These are phyloP conservation scores for Spinus olivaceus DNA, from an alignment of 2,797 vertebrate species.

Conservation along the genomic window DNA sequence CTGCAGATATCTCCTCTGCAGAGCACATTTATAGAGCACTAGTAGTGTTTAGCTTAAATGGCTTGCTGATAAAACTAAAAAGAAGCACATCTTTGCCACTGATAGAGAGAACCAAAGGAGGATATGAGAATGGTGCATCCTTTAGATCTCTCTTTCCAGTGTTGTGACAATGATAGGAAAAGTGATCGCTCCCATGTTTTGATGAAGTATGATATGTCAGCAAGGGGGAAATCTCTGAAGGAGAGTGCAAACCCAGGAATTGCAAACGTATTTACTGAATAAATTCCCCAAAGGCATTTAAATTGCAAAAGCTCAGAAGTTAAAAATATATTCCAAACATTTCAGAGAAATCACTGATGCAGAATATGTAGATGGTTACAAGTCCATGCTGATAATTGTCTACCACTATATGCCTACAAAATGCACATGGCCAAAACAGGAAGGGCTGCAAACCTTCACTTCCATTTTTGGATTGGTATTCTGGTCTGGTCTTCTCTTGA, in stretches of 20 bases:
- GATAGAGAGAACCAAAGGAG: not conserved
- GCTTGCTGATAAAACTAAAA: not conserved
- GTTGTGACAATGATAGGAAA: not conserved
- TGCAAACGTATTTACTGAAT: not conserved
- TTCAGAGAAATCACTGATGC: not conserved
- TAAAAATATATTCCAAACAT: not conserved
- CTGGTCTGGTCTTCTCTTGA: not conserved
- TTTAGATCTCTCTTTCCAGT: not conserved
- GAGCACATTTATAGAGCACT: not conserved
- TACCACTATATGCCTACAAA: not conserved
- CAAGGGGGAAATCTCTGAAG: not conserved
- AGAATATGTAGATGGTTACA: not conserved
- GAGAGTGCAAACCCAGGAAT: not conserved
- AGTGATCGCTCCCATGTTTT: not conserved
- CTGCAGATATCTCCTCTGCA: not conserved
- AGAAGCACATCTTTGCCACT: not conserved
- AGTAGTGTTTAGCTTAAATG: not conserved
- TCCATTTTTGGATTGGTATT: conserved; percentile 31
- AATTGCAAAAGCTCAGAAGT: not conserved
- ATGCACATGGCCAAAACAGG: not conserved
- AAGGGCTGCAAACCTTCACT: not conserved
- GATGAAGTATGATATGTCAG: not conserved
- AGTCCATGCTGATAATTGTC: not conserved
- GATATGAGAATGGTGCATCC: not conserved
- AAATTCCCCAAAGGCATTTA: not conserved